phyloP scores from a whole-genome alignment of 2,797 vertebrate genomes.

The Poecilia wingei region DNA sequence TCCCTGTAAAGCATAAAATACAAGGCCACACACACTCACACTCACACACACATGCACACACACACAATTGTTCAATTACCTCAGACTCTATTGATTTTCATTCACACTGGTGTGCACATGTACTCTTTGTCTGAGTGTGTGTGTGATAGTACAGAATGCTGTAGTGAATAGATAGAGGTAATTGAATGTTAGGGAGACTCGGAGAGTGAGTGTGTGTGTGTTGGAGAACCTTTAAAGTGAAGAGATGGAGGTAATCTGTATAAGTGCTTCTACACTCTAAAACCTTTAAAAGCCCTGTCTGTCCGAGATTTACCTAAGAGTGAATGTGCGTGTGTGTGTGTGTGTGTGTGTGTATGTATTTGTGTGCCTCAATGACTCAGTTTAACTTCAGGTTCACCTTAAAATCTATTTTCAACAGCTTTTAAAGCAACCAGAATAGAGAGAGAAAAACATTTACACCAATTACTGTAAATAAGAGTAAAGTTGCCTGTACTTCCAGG shows the following conservation, averaged over 20 bases:
- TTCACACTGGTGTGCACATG: conserved; percentile 1
- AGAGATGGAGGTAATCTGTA: conserved; percentile 70
- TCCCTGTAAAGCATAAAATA: too few species aligned
- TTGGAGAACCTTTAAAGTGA: conserved; percentile 53
- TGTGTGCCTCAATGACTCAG: conserved; percentile 18
- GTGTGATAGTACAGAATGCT: conserved; percentile 20
- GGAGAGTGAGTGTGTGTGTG: conserved; percentile 23
- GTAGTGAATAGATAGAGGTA: conserved; percentile 59
- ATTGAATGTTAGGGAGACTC: conserved; percentile 59
- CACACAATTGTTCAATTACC: not conserved
- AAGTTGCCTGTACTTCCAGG: not conserved
- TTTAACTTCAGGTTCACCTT: conserved; percentile 26
- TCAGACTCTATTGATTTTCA: conserved; percentile 6
- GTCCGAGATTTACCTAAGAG: conserved; percentile 50
- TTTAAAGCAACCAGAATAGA: conserved; percentile 31
- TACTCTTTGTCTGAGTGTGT: conserved; percentile 11
- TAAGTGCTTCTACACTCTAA: conserved; percentile 70
- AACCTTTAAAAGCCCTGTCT: conserved; percentile 72
- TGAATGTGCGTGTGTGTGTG: conserved; percentile 27
- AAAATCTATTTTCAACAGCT: conserved; percentile 38
- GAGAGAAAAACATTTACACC: conserved; percentile 3
- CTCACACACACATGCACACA: not conserved
- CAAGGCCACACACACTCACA: conserved; percentile 11
- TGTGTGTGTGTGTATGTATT: conserved; percentile 23
- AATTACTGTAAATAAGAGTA: not conserved